A percentile compares a stretch with the other conserved stretches of the same genome.
Evolutionary conservation across 2,113 vertebrate genomes (phyloP).

Genomic region (Chunga burmeisteri): DNA sequence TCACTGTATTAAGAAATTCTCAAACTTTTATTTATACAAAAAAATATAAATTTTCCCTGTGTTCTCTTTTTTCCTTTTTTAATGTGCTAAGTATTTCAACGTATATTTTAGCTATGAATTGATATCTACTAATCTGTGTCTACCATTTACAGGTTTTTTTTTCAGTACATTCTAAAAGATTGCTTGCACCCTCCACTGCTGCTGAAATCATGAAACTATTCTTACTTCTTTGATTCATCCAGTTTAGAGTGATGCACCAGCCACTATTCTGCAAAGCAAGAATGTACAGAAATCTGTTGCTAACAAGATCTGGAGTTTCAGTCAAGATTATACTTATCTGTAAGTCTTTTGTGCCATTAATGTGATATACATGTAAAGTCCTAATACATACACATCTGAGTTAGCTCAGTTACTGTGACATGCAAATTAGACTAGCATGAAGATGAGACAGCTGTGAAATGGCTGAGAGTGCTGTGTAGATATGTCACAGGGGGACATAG

Average conservation of each 20-base stretch:
- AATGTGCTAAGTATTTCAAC: neutral
- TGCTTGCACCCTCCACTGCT: neutral
- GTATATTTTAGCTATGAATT: neutral
- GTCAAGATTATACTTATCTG: neutral
- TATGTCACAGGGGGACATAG: neutral
- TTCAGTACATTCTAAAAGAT: neutral
- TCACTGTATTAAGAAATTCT: neutral
- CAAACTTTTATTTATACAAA: neutral
- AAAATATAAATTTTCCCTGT: neutral
- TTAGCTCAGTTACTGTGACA: neutral
- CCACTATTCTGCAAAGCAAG: neutral
- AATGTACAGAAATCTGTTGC: neutral
- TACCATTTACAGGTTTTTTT: accelerated
- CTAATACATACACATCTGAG: neutral
- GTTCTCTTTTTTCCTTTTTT: neutral
- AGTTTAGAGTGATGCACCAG: neutral
- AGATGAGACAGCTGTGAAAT: neutral
- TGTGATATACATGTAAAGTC: neutral
- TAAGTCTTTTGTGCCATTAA: neutral
- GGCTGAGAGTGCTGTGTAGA: neutral
- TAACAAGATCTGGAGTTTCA: neutral
- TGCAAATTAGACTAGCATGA: neutral
- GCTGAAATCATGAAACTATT: neutral
- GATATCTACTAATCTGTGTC: neutral
- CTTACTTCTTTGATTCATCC: neutral